Conservation (phyloP, 2,888 invertebrate species). For the Ichneumoninae sp. region DNA sequence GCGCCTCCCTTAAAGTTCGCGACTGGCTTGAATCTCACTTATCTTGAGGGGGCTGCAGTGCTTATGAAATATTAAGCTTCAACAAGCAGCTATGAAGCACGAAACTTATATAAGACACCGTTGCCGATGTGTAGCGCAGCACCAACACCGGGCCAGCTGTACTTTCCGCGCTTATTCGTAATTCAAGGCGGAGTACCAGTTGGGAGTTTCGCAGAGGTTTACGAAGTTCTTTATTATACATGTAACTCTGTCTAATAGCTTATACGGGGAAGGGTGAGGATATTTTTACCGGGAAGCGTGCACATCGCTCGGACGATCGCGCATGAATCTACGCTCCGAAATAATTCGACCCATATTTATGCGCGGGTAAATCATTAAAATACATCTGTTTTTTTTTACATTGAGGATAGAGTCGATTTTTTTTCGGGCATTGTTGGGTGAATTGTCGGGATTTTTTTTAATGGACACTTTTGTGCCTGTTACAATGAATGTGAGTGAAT, state of each 20-base stretch:
- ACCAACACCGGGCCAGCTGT: constrained; percentile 4
- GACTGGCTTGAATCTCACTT: constrained; percentile 33
- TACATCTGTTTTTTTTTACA: neutral
- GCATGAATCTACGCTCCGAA: neutral
- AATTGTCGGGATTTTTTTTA: too few relatives aligned
- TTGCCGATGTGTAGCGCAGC: neutral
- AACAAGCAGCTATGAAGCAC: constrained; percentile 50
- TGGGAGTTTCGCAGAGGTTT: constrained; percentile 47
- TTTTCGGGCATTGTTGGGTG: too few relatives aligned
- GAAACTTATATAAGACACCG: constrained; percentile 50
- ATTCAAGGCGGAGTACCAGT: constrained; percentile 37
- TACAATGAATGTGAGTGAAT: too few relatives aligned
- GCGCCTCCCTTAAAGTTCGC: neutral
- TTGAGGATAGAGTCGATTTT: too few relatives aligned
- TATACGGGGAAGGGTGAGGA: neutral
- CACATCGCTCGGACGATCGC: neutral
- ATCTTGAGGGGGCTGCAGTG: constrained; percentile 26
- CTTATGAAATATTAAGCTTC: constrained; percentile 61
- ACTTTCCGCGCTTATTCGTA: constrained; percentile 54
- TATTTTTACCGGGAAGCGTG: neutral
- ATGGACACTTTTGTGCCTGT: too few relatives aligned
- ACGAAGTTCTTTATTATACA: constrained; percentile 39
- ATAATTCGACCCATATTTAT: neutral
- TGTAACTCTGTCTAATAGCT: constrained; percentile 15
- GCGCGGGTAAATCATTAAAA: neutral